Percentiles rank a stretch among this genome's conserved stretches.
Evolutionary conservation across 2,113 vertebrate genomes (phyloP).

Genomic region (Asarcornis scutulata): DNA sequence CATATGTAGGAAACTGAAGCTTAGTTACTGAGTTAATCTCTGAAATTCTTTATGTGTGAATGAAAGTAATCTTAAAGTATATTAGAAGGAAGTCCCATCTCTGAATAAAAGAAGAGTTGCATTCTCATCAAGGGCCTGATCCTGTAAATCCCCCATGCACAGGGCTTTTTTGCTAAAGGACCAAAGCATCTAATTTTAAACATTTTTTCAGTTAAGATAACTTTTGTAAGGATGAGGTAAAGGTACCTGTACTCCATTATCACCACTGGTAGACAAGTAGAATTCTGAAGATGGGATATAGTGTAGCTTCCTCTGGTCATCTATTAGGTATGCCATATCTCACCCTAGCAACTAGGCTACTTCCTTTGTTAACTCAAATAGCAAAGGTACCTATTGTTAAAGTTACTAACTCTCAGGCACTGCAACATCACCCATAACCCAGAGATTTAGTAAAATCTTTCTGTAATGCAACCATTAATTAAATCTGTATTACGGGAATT

Average conservation of each 20-base stretch:
- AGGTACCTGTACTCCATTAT: neutral
- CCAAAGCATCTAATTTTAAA: neutral
- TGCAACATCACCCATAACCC: neutral
- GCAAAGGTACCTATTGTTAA: neutral
- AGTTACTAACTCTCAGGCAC: neutral
- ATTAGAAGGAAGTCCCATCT: neutral
- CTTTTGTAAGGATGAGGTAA: neutral
- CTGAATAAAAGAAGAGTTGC: neutral
- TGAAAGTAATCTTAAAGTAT: neutral
- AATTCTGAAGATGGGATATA: neutral
- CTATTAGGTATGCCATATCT: neutral
- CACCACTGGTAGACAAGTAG: neutral
- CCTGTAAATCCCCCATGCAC: neutral
- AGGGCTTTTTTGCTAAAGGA: neutral
- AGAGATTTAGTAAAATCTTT: neutral
- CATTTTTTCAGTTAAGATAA: neutral
- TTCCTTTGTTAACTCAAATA: neutral
- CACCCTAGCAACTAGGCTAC: neutral
- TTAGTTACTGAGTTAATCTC: conserved; percentile 44
- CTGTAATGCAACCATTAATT: neutral
- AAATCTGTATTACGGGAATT: neutral
- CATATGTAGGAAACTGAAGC: conserved; percentile 19
- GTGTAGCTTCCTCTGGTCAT: neutral
- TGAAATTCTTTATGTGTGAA: conserved; percentile 39
- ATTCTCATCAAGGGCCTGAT: neutral